Evolutionary conservation across 2,888 invertebrate species (phyloP), one percentile per base, ranked within the genome.

Genomic region (Sabatieria punctata): DNA sequence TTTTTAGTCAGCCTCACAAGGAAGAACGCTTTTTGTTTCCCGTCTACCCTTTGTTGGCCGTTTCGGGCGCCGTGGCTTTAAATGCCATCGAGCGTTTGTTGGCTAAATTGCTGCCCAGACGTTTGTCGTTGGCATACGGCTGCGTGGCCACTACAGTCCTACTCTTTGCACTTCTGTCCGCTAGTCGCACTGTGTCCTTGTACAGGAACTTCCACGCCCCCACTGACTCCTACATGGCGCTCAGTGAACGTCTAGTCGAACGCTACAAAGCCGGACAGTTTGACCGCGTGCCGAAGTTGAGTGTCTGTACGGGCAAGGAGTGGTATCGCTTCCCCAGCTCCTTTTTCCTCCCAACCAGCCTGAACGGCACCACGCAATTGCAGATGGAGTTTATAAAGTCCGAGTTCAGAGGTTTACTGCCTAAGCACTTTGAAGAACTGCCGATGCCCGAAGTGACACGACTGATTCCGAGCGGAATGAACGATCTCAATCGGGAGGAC

Each of bases 241-340:
- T 39, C 23, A 25, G 22, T 23, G 40, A 39, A 40, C 23, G 27
- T 3, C 19, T 35, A n/a, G 27, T 18, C 4, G 15, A 15, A 8
- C n/a, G n/a, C n/a, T n/a, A n/a, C n/a, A n/a, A n/a, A n/a, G 15
- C 8, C 15, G 30, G 30, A 11, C 30, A 30, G 30, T 8, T 8
- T 15, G 30, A 30, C 8, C 8, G 15, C 8, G 30, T 30, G 30
- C 15, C 30, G 15, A 30, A 8, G 30, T 30, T 30, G 24, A 77
- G 81, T 48, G 78, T 97, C 4, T 97, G 97, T 66, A 77, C 84
- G 52, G 95, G 93, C 41, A 95, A 95, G 71, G 97, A 97, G 60
- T 97, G 97, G 97, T 77, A 97, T 68, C 75, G 95, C 23, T 93
- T 82, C 60, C 91, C 95, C 0, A 82, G 85, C 41, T 85, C 84